A percentile compares a stretch with the other conserved stretches of the same genome.
phyloP scores from a whole-genome alignment of 2,888 invertebrate species.

The Protodeltote pygarga region DNA sequence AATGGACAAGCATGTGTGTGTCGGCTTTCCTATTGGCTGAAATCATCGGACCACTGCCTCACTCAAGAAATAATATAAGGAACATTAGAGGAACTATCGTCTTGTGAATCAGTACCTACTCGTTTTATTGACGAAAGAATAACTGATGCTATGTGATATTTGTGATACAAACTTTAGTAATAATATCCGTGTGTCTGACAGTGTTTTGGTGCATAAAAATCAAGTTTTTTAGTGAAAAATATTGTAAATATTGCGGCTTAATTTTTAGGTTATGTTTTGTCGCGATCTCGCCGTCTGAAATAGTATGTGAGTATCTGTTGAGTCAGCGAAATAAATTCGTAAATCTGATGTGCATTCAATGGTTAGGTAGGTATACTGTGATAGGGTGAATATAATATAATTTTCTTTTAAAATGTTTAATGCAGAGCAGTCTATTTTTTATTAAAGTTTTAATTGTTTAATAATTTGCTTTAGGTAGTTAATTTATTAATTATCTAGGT shows the following conservation, averaged over 20 bases:
- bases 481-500: no score
- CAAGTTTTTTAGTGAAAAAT: slow-evolving; percentile 16
- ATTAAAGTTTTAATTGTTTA: no score
- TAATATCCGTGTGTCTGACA: slow-evolving; percentile 7
- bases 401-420: no score
- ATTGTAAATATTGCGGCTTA: slow-evolving; percentile 26
- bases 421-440: no score
- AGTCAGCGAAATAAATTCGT: slow-evolving; percentile 9
- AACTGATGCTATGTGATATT: slow-evolving; percentile 17
- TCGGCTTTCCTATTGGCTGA: slow-evolving; percentile 51
- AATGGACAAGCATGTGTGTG: slow-evolving; percentile 31
- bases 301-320: neutral
- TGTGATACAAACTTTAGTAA: slow-evolving; percentile 8
- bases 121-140: slow-evolving; percentile 5
- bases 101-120: slow-evolving; percentile 32
- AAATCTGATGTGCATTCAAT: no score
- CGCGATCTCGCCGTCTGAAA: slow-evolving; percentile 46
- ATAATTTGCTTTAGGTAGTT: no score
- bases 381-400: no score
- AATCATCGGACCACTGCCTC: slow-evolving; percentile 55
- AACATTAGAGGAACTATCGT: slow-evolving; percentile 22
- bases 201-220: slow-evolving; percentile 9
- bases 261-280: slow-evolving; percentile 52
- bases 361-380: no score
- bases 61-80: slow-evolving; percentile 60